Base-by-base conservation (phyloP, 2,888 invertebrate species). In the Bellardia bayeri region DNA sequence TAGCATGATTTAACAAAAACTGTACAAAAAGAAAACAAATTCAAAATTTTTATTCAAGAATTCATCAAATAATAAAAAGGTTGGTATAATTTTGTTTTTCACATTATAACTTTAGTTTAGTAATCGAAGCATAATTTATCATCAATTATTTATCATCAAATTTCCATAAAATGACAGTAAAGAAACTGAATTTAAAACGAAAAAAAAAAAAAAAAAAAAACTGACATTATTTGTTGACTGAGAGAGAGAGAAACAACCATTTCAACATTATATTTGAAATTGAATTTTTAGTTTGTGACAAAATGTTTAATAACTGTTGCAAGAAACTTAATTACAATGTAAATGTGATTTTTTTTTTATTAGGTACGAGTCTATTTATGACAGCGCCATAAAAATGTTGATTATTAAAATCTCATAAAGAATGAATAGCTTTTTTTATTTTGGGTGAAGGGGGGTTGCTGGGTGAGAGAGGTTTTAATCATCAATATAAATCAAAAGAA, bases 101-200 rank as follows among this genome's bases (percentile, higher is more conserved):
- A 16, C n/a, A 51, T 42, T 3, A 66, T 42, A 54, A 9, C 33
- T 40, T 33, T n/a, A 2, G 23, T 58, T 66, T 56, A 1, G 2
- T 30, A 49, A 51, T 51, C 58, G 72, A 37, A 51, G 58, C 58
- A 78, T 64, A 83, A 78, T 83, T 78, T 83, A 83, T 78, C 78
- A 83, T 71, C 82, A 64, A 64, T 83, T 83, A 78, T 78, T 78
- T 71, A 83, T 76, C 45, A 75, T 75, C 68, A 49, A 49, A 30
- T 71, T 76, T 51, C 2, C 63, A 33, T 64, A 7, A 71, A 71
- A 56, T 83, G 76, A 63, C 76, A 78, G 42, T 56, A 63, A 56
- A 56, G 16, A 49, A 69, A 82, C 51, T 63, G 23, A 76, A 69
- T 68, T 72, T 30, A 80, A 69, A 51, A 42, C n/a, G 61, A 68